Evolutionary conservation across 2,888 invertebrate species (phyloP), one percentile per base, ranked within the genome.

Genomic region (Notodonta ziczac): DNA sequence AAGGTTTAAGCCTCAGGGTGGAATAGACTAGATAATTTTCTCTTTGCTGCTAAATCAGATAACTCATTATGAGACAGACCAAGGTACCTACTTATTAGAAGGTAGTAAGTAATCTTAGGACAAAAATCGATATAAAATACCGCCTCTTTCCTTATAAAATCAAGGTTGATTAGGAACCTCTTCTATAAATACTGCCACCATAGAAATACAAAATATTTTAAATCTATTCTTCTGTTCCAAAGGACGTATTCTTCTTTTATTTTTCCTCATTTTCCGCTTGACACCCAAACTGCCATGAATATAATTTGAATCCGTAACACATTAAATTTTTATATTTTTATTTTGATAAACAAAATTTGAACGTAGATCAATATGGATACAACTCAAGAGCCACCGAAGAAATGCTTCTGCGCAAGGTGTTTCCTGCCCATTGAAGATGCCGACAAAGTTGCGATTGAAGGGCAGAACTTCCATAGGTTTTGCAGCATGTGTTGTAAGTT

Each of bases 401-500:
- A 91, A 82, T 88, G 86, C 74, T 93, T 86, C 70, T 93, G 93
- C 76, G 83, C 91, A 54, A 81, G 91, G 76, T 93, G 93, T 74
- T 93, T 93, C 70, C 77, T 86, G 42, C 88, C 91, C 0, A 75
- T 93, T 12, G 87, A 88, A 2, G 60, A 79, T 0, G 85, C 86
- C 44, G 92, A 93, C 52, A 86, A 76, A 72, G 86, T 93, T 6
- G 88, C 89, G 57, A 84, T 93, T 9, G 91, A 88, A 60, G 89
- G 88, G 24, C 91, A 93, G 58, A 86, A 85, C 66, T 93, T 91
- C 66, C 93, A 93, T 61, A 84, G 81, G 61, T 75, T 84, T 50
- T 93, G 93, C 69, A 86, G 91, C 67, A 88, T 83, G 79, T 93
- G 93, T 65, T 93, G 93, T 93, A 75, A 91, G 93, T 89, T 58